Evolutionary conservation across 2,113 vertebrate genomes (phyloP), one percentile per base, ranked within the genome.

Genomic region (Carassius auratus): DNA sequence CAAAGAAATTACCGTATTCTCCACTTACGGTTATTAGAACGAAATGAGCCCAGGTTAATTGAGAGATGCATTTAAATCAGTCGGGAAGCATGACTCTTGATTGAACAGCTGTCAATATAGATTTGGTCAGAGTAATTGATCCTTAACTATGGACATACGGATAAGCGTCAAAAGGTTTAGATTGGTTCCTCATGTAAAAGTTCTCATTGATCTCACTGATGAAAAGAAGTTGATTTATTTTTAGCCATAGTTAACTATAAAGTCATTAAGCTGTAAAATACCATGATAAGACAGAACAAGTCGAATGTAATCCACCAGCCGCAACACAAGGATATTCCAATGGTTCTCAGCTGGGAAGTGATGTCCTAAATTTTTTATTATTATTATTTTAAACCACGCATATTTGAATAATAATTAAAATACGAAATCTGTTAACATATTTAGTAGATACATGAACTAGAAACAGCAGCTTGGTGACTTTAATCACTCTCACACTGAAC

Each of bases 101-200:
- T 90, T 89, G 89, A 92, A 91, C 87, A 12, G 5, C 26, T 73
- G 74, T 88, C 80, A 84, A 52, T 85, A 52, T 85, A 13, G 69
- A 30, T 73, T 88, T 85, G 86, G 83, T 86, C 87, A 84, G 88
- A 48, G 85, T 81, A 85, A 85, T 84, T 59, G n/a, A 62, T 87
- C 86, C 61, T 5, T 45, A 73, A 12, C 64, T 33, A 62, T 71
- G 38, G 55, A 8, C 23, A 30, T 13, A 66, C 52, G 13, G n/a
- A 68, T 55, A 23, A 57, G 26, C 17, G 59, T 83, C 73, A 38
- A 77, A 23, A 5, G 2, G 45, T 48, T 48, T 48, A 2, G 10
- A 48, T 48, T 48, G 10, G 10, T 26, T 21, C 14, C 17, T 33
- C 59, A 10, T 90, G 17, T 62, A 71, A 30, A 71, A 61, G 19